Conservation (phyloP, 2,797 vertebrate genomes). For the Sitta carolinensis region DNA sequence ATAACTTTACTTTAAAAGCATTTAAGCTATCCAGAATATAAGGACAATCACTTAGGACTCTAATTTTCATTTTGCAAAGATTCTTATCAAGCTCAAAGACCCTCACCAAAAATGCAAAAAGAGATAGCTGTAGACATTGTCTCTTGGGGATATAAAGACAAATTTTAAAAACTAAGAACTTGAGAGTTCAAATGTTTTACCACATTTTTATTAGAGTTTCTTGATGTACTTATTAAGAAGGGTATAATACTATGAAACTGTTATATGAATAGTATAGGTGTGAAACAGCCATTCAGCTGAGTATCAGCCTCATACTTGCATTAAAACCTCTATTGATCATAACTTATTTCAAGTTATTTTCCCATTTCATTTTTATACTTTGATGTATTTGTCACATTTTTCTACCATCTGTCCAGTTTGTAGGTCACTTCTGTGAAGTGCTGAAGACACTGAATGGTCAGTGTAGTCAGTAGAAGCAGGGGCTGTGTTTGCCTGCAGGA, state of each 20-base stretch:
- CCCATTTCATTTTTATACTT: background rate
- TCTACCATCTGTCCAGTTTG: accelerated
- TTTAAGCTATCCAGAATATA: background rate
- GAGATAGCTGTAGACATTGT: background rate
- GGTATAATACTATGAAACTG: background rate
- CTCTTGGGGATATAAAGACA: background rate
- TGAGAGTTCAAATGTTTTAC: background rate
- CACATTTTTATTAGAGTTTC: background rate
- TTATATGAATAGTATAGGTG: background rate
- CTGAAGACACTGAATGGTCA: background rate
- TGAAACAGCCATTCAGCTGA: background rate
- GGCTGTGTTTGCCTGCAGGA: background rate
- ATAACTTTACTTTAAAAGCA: background rate
- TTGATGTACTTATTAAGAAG: background rate
- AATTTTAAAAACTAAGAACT: background rate
- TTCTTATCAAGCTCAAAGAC: background rate
- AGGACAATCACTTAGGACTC: background rate
- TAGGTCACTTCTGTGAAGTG: background rate
- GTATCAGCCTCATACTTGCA: background rate
- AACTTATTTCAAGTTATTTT: background rate
- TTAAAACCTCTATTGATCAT: background rate
- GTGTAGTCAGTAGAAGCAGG: background rate
- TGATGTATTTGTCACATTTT: background rate
- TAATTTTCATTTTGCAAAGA: background rate
- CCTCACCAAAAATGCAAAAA: background rate